Percentiles rank a stretch among this genome's conserved stretches.
These are phyloP conservation scores for Naja naja DNA, from an alignment of 2,113 vertebrate species.

Conservation along the genomic window DNA sequence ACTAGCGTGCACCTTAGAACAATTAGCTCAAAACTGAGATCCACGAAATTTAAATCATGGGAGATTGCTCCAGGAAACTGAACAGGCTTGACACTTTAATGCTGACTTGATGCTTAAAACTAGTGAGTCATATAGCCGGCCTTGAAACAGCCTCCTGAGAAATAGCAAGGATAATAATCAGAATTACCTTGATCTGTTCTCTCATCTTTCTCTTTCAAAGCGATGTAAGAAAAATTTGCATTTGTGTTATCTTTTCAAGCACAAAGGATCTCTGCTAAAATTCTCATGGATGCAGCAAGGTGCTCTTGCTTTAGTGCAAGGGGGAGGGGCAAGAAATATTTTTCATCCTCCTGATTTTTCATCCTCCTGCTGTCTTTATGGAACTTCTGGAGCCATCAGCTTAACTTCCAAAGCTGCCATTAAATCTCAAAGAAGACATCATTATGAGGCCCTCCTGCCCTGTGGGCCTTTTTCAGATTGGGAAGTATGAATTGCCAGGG, in stretches of 20 bases:
- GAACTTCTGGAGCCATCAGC: not conserved
- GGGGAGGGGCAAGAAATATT: not conserved
- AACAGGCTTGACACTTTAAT: not conserved
- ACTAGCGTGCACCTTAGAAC: not conserved
- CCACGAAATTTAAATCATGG: not conserved
- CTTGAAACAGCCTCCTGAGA: not conserved
- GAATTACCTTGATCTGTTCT: not conserved
- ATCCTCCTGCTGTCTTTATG: not conserved
- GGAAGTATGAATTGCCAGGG: not conserved
- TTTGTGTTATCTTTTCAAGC: not conserved
- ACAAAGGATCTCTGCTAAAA: not conserved
- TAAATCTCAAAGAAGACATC: not conserved
- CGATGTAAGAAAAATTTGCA: not conserved
- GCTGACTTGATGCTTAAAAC: not conserved
- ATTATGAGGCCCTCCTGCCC: not conserved
- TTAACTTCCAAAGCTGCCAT: not conserved
- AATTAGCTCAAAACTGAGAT: not conserved
- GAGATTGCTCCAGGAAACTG: not conserved
- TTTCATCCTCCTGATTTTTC: not conserved
- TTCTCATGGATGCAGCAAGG: not conserved
- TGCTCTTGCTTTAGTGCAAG: not conserved
- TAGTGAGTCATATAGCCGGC: not conserved
- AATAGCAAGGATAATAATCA: not conserved
- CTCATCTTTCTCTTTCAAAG: not conserved
- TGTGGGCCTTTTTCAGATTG: not conserved